Evolutionary conservation across 2,888 invertebrate species (phyloP).

Genomic region (Crossocerus cetratus): DNA sequence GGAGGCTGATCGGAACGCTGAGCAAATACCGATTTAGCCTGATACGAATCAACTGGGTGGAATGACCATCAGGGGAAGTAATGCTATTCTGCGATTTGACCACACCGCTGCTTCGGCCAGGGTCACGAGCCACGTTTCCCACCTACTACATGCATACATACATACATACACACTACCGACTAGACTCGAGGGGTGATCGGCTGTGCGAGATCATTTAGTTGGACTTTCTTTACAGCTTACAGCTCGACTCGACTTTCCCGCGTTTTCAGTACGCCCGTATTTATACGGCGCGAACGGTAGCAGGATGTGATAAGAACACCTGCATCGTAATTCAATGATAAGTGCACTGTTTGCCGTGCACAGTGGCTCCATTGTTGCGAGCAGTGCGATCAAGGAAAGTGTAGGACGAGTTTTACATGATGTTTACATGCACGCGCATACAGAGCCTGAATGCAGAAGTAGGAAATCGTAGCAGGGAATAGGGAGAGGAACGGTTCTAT

Average conservation of each 20-base stretch:
- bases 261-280: constrained; percentile 34
- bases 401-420: constrained; percentile 9
- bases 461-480: neutral
- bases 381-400: constrained; percentile 25
- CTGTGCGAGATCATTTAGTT: neutral
- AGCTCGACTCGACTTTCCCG: constrained; percentile 12
- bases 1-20: neutral
- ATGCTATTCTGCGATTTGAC: constrained; percentile 1
- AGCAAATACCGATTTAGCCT: constrained; percentile 1
- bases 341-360: constrained; percentile 41
- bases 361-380: constrained; percentile 57
- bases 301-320: constrained; percentile 66
- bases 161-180: too few species aligned
- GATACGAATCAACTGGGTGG: constrained; percentile 3
- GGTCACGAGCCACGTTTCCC: neutral
- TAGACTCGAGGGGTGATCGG: neutral
- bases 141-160: neutral
- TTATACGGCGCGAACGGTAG: constrained; percentile 64
- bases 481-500: too few species aligned
- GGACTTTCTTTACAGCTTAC: neutral
- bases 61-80: constrained; percentile 2
- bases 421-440: neutral
- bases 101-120: neutral
- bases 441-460: constrained; percentile 36
- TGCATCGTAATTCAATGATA: constrained; percentile 69